Evolutionary conservation across 2,888 invertebrate genomes (phyloP).

Genomic region (Acleris laterana): DNA sequence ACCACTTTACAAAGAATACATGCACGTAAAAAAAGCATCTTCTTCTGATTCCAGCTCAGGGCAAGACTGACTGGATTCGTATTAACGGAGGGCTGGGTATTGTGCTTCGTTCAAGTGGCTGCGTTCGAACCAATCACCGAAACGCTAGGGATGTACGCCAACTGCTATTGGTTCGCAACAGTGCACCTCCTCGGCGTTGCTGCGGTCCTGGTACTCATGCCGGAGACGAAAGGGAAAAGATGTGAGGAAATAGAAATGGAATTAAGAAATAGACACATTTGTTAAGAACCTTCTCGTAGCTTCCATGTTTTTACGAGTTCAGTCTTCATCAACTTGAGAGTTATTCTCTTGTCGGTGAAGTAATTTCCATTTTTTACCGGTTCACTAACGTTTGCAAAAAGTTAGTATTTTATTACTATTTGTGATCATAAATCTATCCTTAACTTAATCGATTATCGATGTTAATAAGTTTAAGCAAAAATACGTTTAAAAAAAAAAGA

Average conservation of each 20-base stretch:
- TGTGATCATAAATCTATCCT: too few relatives aligned
- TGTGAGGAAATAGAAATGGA: constrained; percentile 58
- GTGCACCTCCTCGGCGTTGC: constrained; percentile 57
- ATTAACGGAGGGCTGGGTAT: constrained; percentile 53
- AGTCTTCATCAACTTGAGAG: too few relatives aligned
- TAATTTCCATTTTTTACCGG: too few relatives aligned
- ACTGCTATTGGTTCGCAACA: constrained; percentile 62
- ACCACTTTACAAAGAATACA: too few relatives aligned
- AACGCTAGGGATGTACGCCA: constrained; percentile 56
- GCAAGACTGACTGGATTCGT: constrained; percentile 56
- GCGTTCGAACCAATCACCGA: constrained; percentile 42
- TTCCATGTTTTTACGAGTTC: too few relatives aligned
- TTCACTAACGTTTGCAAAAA: too few relatives aligned
- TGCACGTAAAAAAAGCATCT: too few relatives aligned
- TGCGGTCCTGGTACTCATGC: constrained; percentile 57
- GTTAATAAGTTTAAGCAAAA: too few relatives aligned
- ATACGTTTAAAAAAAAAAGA: too few relatives aligned
- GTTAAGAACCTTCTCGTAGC: background rate
- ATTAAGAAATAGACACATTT: constrained; percentile 13
- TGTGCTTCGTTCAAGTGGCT: constrained; percentile 50
- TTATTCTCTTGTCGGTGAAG: too few relatives aligned
- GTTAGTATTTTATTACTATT: too few relatives aligned
- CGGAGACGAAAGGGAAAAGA: constrained; percentile 72
- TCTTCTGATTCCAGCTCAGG: constrained; percentile 53
- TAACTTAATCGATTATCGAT: too few relatives aligned